Base-by-base conservation (phyloP, 2,797 vertebrate species). In the Streptopelia turtur region DNA sequence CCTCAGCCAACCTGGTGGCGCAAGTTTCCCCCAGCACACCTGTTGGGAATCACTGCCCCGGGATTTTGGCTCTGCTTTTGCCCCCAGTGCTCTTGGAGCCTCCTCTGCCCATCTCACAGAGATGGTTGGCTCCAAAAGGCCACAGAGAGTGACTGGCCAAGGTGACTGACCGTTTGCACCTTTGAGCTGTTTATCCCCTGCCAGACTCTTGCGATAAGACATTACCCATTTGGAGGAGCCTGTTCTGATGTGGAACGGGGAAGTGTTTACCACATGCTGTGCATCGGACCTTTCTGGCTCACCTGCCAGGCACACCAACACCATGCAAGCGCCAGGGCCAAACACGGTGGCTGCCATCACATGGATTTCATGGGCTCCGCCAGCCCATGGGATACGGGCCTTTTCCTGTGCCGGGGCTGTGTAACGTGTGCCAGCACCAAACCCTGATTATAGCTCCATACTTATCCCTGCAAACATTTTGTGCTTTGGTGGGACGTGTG, bases 311-410 rank as follows among this genome's bases (percentile, higher is more conserved):
- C 20, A 22, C 27, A 20, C 8, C 0, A 0, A 43, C 16, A 21
- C 39, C 10, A 2, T 11, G 37, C 35, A 12, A 79, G 45, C 1
- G 7, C 69, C 70, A 52, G 52, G 33, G 22, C 49, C 15, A 17
- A 45, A 50, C 69, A n/a, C 13, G 1, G 52, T 0, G 1, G 28
- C 27, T 57, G 13, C 16, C 6, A 1, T 37, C 57, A 16, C 0
- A 0, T 31, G 6, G 9, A 33, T 68, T 76, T 66, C 56, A n/a
- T n/a, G n/a, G n/a, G n/a, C n/a, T n/a, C n/a, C 59, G 53, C 30
- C 7, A 5, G 22, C 43, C 47, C 0, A 0, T 31, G 65, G 55
- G 39, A 20, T 30, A 5, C 0, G 0, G 28, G 37, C 9, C 21
- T n/a, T 43, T 43, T 15, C 23, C 25, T 0, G 0, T 0, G 5